A percentile compares a stretch with the other conserved stretches of the same genome.
phyloP scores from a whole-genome alignment of 2,113 vertebrate genomes.

The Anguilla rostrata region DNA sequence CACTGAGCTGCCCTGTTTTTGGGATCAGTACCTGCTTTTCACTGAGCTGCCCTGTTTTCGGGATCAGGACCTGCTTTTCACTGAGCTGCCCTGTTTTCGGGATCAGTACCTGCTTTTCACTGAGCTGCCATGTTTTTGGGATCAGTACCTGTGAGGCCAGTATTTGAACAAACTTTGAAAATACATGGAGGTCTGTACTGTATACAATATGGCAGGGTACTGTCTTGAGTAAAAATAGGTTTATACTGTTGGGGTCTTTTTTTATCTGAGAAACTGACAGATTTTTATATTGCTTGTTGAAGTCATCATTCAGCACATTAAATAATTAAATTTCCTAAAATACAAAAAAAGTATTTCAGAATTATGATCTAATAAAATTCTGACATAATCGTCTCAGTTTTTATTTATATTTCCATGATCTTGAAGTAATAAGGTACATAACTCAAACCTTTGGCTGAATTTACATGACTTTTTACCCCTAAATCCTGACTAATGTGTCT shows the following conservation, averaged over 20 bases:
- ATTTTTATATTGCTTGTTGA: neutral
- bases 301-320: neutral
- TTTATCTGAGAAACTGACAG: neutral
- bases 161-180: constrained; percentile 13
- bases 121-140: too few relatives aligned
- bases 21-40: neutral
- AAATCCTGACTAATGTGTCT: constrained; percentile 1
- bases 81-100: neutral
- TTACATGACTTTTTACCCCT: neutral
- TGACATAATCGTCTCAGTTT: neutral
- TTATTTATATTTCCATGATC: neutral
- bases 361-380: neutral
- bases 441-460: neutral
- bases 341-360: too few relatives aligned
- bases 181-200: neutral
- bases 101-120: neutral
- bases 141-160: neutral
- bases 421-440: neutral
- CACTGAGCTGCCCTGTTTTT: neutral
- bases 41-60: neutral
- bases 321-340: neutral
- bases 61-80: neutral
- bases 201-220: neutral
- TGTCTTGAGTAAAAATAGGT: neutral
- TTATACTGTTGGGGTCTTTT: neutral